These are phyloP conservation scores for Genyomyrus donnyi DNA, from an alignment of 2,113 vertebrate genomes.

Conservation along the genomic window DNA sequence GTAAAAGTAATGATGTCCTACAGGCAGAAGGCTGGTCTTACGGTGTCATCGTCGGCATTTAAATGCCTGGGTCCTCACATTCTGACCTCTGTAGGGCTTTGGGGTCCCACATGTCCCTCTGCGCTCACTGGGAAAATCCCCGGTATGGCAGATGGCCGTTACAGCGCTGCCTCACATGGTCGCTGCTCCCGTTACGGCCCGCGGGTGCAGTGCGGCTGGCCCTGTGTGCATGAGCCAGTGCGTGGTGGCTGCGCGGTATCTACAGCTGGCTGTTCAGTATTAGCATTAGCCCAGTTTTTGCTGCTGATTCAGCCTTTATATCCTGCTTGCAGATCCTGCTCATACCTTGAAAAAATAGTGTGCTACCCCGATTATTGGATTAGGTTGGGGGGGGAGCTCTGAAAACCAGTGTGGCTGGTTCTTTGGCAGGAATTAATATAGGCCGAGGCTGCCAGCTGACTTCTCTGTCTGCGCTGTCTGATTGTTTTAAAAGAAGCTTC, in stretches of 20 bases:
- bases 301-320: not conserved
- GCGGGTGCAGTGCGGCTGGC: too few species aligned
- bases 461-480: not conserved
- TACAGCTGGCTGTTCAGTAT: not conserved
- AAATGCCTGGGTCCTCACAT: not conserved
- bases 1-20: not conserved
- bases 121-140: not conserved
- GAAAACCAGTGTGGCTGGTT: not conserved
- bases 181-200: too few species aligned
- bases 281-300: not conserved
- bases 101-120: not conserved
- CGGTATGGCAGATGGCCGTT: not conserved
- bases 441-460: not conserved
- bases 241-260: too few species aligned
- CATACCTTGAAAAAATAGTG: not conserved
- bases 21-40: not conserved
- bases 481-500: not conserved
- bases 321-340: not conserved
- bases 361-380: not conserved
- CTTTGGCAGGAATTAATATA: not conserved
- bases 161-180: not conserved
- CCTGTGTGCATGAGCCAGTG: too few species aligned
- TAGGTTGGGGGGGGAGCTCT: not conserved
- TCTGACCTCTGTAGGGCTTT: not conserved
- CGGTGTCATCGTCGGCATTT: not conserved